Evolutionary conservation across 2,888 invertebrate genomes (phyloP).

Genomic region (Atethmia centrago): DNA sequence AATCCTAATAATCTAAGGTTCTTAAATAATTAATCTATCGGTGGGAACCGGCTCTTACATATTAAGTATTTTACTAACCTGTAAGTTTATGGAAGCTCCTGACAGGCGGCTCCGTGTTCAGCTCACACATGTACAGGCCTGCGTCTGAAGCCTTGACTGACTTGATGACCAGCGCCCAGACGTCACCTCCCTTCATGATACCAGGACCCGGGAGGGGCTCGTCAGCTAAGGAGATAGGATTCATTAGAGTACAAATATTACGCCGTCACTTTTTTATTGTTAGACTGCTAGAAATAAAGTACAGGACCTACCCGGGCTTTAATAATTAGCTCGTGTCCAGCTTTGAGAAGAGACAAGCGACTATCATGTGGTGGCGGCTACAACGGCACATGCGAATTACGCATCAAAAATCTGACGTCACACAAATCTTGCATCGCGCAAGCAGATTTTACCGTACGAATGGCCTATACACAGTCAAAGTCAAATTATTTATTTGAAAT

Average conservation of each 20-base stretch:
- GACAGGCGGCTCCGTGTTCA: constrained; percentile 94
- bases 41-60: neutral
- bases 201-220: constrained; percentile 86
- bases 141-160: constrained; percentile 93
- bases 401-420: no score
- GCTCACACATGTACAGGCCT: constrained; percentile 95
- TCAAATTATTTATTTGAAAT: no score
- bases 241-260: neutral
- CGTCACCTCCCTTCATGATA: constrained; percentile 93
- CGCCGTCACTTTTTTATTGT: neutral
- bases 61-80: constrained; percentile 86
- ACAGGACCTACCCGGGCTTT: no score
- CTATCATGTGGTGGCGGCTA: no score
- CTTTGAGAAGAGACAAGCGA: no score
- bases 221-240: constrained; percentile 74
- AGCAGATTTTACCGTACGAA: no score
- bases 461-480: no score
- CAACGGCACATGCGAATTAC: no score
- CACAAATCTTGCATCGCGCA: no score
- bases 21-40: neutral
- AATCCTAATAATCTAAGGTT: neutral
- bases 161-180: constrained; percentile 96
- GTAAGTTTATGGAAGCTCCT: constrained; percentile 95
- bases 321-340: no score
- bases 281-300: no score